Evolutionary conservation across 2,113 vertebrate species (phyloP).

Genomic region (Sclerurus mexicanus): DNA sequence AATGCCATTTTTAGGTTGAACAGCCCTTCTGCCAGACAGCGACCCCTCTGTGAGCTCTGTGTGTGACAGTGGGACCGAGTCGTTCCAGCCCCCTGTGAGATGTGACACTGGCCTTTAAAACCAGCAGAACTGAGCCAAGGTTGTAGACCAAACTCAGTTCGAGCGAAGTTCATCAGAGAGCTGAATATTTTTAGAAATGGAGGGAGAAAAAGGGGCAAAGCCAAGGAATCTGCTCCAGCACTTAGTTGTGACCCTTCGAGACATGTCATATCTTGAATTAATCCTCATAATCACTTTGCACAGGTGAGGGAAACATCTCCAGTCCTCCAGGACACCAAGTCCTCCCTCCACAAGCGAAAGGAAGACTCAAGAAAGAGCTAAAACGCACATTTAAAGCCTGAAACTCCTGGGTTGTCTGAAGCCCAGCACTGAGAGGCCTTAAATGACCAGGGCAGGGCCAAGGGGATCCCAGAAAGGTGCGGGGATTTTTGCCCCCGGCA

Average conservation of each 20-base stretch:
- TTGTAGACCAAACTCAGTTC: background rate
- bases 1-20: background rate
- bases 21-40: background rate
- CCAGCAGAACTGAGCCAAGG: background rate
- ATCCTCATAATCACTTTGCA: background rate
- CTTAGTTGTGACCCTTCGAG: background rate
- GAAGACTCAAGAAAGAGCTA: too few relatives aligned
- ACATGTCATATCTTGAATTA: fast-evolving
- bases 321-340: background rate
- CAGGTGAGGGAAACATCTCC: background rate
- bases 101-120: background rate
- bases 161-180: background rate
- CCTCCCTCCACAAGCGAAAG: background rate
- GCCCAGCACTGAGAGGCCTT: background rate
- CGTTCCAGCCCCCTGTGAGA: background rate
- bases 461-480: background rate
- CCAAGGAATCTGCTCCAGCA: background rate
- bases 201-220: background rate
- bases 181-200: background rate
- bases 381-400: background rate
- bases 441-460: fast-evolving
- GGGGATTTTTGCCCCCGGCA: background rate
- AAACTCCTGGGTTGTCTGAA: background rate
- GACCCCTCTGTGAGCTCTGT: background rate
- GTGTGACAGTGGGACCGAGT: too few relatives aligned